Percentiles rank a stretch among this genome's conserved stretches.
phyloP scores from a whole-genome alignment of 2,797 vertebrate genomes.

The Muscicapa comitata region DNA sequence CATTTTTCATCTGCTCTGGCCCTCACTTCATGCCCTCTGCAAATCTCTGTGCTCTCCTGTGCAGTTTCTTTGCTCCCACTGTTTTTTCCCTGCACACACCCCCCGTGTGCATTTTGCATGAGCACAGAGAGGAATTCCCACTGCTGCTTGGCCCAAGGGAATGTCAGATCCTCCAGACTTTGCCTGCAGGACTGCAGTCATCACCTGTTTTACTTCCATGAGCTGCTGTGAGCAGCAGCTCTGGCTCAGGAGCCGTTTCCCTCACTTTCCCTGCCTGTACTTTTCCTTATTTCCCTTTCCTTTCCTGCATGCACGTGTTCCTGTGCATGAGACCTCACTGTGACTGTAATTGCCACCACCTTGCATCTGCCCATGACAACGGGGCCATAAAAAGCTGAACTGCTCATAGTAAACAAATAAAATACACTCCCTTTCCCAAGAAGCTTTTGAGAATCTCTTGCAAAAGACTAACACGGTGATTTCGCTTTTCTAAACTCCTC shows the following conservation, averaged over 20 bases:
- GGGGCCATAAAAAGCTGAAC: constrained; percentile 21
- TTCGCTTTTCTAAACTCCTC: not conserved
- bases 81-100: accelerated
- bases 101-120: not conserved
- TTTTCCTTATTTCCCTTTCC: not conserved
- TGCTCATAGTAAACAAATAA: not conserved
- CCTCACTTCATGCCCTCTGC: not conserved
- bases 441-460: not conserved
- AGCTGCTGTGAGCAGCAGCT: not conserved
- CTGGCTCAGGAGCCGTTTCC: not conserved
- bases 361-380: not conserved
- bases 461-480: not conserved
- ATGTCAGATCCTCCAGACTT: not conserved
- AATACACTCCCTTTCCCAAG: not conserved
- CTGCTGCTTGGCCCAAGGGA: not conserved
- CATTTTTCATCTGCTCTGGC: not conserved
- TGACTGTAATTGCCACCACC: not conserved
- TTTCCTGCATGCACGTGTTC: not conserved
- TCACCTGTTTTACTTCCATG: accelerated
- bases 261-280: not conserved
- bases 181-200: not conserved
- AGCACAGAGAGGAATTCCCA: not conserved
- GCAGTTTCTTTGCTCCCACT: not conserved
- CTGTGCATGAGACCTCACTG: not conserved
- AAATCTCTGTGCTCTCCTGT: not conserved